phyloP scores from a whole-genome alignment of 2,888 invertebrate genomes.

The Euproctis similis region DNA sequence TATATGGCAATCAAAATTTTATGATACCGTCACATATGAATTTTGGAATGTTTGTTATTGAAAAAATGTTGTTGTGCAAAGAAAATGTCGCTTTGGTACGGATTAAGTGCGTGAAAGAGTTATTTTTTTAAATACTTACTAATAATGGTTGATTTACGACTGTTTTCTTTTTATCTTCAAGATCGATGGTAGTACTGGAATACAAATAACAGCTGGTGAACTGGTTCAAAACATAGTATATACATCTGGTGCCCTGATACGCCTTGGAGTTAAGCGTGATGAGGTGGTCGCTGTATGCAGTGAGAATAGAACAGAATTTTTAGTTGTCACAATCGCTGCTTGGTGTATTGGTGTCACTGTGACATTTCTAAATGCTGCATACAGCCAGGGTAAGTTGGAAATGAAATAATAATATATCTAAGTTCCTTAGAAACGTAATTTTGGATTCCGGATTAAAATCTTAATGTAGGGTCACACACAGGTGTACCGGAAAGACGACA shows the following conservation, averaged over 20 bases:
- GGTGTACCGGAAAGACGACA: too few relatives aligned
- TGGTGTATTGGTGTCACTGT: slow-evolving; percentile 30
- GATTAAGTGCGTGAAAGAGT: too few relatives aligned
- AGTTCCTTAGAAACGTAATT: background rate
- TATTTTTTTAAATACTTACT: too few relatives aligned
- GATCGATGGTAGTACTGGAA: slow-evolving; percentile 31
- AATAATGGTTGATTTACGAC: background rate
- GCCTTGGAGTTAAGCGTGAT: slow-evolving; percentile 33
- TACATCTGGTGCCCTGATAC: slow-evolving; percentile 29
- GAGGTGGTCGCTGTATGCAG: slow-evolving; percentile 46
- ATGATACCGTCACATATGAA: slow-evolving; percentile 40
- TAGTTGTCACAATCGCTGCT: slow-evolving; percentile 27
- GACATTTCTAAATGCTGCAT: slow-evolving; percentile 38
- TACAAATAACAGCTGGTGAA: slow-evolving; percentile 33
- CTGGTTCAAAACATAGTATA: slow-evolving; percentile 37
- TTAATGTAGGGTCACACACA: too few relatives aligned
- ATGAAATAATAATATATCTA: background rate
- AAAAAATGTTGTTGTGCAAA: slow-evolving; percentile 29
- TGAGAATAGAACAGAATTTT: slow-evolving; percentile 43
- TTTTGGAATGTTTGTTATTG: slow-evolving; percentile 37
- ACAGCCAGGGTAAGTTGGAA: slow-evolving; percentile 34
- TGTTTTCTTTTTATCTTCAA: slow-evolving; percentile 16
- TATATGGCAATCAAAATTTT: slow-evolving; percentile 32
- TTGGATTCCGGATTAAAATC: background rate
- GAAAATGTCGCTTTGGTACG: slow-evolving; percentile 46